A percentile compares a stretch with the other conserved stretches of the same genome.
These are phyloP conservation scores for Porites evermanni DNA, from an alignment of 92 coral and sea anemone species.

Conservation along the genomic window DNA sequence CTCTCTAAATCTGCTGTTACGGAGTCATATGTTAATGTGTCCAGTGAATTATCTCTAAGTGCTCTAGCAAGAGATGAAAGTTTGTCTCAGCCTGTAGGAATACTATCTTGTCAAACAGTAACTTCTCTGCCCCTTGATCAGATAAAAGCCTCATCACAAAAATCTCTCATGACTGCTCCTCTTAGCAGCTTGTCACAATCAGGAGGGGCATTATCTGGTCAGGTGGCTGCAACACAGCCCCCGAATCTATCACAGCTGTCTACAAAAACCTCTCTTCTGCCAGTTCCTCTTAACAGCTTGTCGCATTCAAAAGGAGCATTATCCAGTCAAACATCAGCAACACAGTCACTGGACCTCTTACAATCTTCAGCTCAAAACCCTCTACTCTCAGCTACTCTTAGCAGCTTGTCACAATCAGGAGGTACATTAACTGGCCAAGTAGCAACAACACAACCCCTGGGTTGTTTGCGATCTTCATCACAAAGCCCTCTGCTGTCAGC, in stretches of 20 bases:
- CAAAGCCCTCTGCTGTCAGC: not conserved
- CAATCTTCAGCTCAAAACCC: constrained; percentile 1
- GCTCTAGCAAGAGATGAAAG: not conserved
- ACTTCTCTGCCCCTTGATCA: not conserved
- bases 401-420: constrained; percentile 17
- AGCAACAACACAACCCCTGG: not conserved
- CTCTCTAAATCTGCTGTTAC: not conserved
- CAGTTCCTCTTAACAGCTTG: constrained; percentile 36
- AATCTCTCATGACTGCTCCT: constrained; percentile 15
- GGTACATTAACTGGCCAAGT: not conserved
- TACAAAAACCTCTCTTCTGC: not conserved
- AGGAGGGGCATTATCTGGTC: not conserved
- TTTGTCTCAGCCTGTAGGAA: constrained; percentile 6
- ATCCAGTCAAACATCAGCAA: not conserved
- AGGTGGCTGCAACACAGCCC: not conserved
- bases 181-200: constrained; percentile 1
- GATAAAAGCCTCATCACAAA: not conserved
- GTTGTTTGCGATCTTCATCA: constrained; percentile 2
- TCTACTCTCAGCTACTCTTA: constrained; percentile 22
- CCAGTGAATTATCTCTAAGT: not conserved
- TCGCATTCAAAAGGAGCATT: not conserved
- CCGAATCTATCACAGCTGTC: not conserved
- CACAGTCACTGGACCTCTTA: not conserved
- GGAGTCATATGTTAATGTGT: not conserved
- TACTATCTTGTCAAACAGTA: not conserved